phyloP scores from a whole-genome alignment of 2,888 invertebrate genomes.

The Lasioglossum vierecki region DNA sequence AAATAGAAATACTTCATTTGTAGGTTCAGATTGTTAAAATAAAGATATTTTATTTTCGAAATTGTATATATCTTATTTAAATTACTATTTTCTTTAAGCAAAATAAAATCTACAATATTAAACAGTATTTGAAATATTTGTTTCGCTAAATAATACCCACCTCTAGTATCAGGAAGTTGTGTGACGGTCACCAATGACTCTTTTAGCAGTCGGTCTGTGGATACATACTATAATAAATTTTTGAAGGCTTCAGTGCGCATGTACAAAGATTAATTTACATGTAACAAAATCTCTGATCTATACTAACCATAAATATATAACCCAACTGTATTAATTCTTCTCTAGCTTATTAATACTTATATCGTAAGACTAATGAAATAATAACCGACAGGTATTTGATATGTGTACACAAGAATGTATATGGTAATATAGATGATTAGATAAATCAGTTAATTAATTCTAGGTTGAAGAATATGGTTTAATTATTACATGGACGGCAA shows the following conservation, averaged over 20 bases:
- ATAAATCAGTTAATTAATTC: conserved; percentile 62
- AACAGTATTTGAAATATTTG: too few relatives aligned
- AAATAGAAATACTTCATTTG: too few relatives aligned
- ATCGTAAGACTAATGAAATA: not conserved
- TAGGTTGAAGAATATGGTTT: conserved; percentile 92
- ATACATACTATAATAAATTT: not conserved
- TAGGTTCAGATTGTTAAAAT: too few relatives aligned
- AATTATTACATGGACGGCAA: conserved; percentile 92
- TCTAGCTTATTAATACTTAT: not conserved
- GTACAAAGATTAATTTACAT: not conserved
- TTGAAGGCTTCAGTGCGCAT: not conserved
- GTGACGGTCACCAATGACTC: not conserved
- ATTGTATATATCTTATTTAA: too few relatives aligned
- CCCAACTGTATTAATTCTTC: not conserved
- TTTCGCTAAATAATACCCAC: not conserved
- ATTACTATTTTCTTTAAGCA: too few relatives aligned
- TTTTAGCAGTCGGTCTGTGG: not conserved
- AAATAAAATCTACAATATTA: too few relatives aligned
- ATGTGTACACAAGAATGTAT: not conserved
- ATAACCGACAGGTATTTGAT: not conserved
- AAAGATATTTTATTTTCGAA: too few relatives aligned
- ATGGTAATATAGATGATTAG: not conserved
- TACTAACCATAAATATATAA: not conserved
- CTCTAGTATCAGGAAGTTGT: not conserved
- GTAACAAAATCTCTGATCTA: not conserved